phyloP scores from a whole-genome alignment of 2,797 vertebrate species.

The Poecilia velifera region DNA sequence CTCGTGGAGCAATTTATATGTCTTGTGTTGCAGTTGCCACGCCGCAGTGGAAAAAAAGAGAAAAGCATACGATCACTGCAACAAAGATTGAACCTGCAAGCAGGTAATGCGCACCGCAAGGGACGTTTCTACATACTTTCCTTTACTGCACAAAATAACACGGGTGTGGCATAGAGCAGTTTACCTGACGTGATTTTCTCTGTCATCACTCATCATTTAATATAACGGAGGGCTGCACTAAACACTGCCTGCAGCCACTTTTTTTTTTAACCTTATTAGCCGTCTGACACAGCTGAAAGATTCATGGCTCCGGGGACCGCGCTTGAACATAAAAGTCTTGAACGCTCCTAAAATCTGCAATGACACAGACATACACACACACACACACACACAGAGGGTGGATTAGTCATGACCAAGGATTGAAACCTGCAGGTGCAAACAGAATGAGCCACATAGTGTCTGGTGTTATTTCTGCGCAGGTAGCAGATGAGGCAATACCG shows the following conservation, averaged over 20 bases:
- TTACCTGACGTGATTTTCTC: neutral
- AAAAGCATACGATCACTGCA: neutral
- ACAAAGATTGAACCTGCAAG: neutral
- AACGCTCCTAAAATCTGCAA: constrained; percentile 2
- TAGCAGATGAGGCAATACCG: constrained; percentile 28
- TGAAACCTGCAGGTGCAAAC: constrained; percentile 34
- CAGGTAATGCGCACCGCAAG: neutral
- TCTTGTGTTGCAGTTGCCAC: neutral
- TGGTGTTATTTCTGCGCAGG: constrained; percentile 18
- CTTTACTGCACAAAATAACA: neutral
- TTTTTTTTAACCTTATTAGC: constrained; percentile 18
- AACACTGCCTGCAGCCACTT: constrained; percentile 14
- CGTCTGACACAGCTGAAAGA: constrained; percentile 25
- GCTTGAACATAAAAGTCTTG: constrained; percentile 26
- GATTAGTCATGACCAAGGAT: constrained; percentile 9
- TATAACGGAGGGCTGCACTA: neutral
- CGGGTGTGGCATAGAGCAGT: neutral
- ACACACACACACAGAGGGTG: neutral
- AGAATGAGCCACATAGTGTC: neutral
- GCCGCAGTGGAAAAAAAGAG: too few relatives aligned
- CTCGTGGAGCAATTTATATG: neutral
- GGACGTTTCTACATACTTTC: neutral
- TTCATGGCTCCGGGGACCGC: neutral
- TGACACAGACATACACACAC: neutral
- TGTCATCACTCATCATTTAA: constrained; percentile 6